phyloP scores from a whole-genome alignment of 2,797 vertebrate genomes.

The Trichosurus vulpecula region DNA sequence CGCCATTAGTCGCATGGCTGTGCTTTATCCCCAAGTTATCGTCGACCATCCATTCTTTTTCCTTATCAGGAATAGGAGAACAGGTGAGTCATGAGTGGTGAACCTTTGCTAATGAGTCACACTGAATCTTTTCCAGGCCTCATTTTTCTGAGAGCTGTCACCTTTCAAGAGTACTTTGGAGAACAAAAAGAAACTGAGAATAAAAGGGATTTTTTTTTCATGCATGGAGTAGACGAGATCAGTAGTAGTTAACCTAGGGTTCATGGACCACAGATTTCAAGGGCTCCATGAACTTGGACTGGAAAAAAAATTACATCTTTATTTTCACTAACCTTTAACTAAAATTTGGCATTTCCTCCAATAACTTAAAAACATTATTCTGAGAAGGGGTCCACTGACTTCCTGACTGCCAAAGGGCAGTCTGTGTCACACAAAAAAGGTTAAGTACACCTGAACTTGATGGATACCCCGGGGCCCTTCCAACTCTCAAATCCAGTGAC shows the following conservation, averaged over 20 bases:
- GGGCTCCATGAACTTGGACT: neutral
- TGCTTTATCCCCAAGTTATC: conserved; percentile 97
- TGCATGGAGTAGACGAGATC: neutral
- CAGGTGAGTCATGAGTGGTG: conserved; percentile 85
- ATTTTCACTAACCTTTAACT: neutral
- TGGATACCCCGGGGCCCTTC: neutral
- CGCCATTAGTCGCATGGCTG: conserved; percentile 94
- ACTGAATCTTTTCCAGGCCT: neutral
- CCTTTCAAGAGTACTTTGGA: conserved; percentile 1
- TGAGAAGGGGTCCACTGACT: neutral
- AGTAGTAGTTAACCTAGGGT: neutral
- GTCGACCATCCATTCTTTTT: conserved; percentile 99
- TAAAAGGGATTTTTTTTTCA: neutral
- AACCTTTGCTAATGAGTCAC: conserved; percentile 11
- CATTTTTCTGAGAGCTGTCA: conserved; percentile 1
- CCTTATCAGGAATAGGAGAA: conserved; percentile 93
- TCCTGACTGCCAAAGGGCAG: neutral
- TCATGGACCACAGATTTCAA: neutral
- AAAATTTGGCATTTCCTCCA: neutral
- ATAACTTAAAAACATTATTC: neutral
- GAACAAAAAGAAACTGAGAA: neutral
- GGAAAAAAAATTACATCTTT: neutral
- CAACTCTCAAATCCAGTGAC: neutral
- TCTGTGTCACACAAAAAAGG: neutral
- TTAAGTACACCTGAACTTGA: neutral